Conservation (phyloP, 2,113 vertebrate genomes). For the Leptobrachium leishanense region DNA sequence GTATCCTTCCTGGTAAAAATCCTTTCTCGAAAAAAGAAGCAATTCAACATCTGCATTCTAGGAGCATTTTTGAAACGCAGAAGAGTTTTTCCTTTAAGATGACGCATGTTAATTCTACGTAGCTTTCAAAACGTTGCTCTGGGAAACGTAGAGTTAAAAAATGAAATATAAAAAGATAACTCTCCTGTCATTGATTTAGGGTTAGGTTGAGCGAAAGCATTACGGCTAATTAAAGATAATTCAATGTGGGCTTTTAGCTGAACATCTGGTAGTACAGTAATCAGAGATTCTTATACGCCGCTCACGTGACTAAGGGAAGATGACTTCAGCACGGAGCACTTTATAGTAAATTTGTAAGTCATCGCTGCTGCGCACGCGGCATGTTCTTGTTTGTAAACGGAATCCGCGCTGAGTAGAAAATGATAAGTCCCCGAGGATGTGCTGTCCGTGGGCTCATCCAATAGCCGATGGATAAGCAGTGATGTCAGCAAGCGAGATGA, state of each 20-base stretch:
- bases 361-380: slow-evolving; percentile 1
- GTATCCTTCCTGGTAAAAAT: no score
- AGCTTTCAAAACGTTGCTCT: no score
- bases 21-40: no score
- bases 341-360: slow-evolving; percentile 48
- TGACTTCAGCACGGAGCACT: slow-evolving; percentile 37
- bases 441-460: slow-evolving; percentile 23
- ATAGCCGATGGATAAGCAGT: neutral
- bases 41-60: no score
- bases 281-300: slow-evolving; percentile 12
- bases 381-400: slow-evolving; percentile 47
- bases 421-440: slow-evolving; percentile 28
- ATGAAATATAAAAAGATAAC: neutral
- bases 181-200: neutral
- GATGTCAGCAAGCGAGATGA: slow-evolving; percentile 38
- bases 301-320: slow-evolving; percentile 25
- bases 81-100: no score
- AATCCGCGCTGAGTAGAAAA: slow-evolving; percentile 21
- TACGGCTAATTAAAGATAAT: slow-evolving; percentile 45
- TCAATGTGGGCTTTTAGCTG: slow-evolving; percentile 45
- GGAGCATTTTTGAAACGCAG: no score
- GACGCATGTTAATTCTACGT: no score
- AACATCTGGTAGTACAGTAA: slow-evolving; percentile 43
- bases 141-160: neutral
- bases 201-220: slow-evolving; percentile 32